Percentiles rank a stretch among this genome's conserved stretches.
Evolutionary conservation across 1,140 invertebrate genomes (phyloP).

Genomic region (Triops cancriformis): DNA sequence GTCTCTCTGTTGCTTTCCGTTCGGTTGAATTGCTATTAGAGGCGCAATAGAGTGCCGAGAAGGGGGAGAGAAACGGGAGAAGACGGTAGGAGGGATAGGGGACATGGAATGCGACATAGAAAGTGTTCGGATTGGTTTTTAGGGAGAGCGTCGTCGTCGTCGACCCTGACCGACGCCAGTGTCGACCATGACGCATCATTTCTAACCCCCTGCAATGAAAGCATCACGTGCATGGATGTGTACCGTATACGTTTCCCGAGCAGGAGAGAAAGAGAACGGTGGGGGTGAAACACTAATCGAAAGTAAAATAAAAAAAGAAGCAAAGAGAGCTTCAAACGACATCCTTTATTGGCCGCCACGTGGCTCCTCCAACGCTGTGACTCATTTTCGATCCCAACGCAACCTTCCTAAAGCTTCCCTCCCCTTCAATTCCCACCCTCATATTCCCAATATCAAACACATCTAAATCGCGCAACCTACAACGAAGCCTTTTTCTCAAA

Average conservation of each 20-base stretch:
- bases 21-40: neutral
- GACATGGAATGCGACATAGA: neutral
- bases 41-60: neutral
- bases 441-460: neutral
- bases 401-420: neutral
- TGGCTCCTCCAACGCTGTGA: neutral
- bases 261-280: neutral
- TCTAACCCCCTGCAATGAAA: neutral
- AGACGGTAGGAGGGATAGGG: neutral
- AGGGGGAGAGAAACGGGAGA: neutral
- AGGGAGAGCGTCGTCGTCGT: neutral
- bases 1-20: neutral
- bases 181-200: conserved; percentile 12
- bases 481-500: no score
- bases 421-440: neutral
- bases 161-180: conserved; percentile 11
- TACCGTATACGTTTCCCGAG: neutral
- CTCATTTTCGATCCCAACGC: neutral
- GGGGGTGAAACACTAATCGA: conserved; percentile 3
- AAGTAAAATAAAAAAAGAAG: neutral
- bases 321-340: neutral
- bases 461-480: neutral
- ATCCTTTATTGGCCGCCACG: neutral
- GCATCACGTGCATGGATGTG: neutral
- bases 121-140: neutral